phyloP scores from a whole-genome alignment of 2,888 invertebrate species.

The Drosophila kanekoi region DNA sequence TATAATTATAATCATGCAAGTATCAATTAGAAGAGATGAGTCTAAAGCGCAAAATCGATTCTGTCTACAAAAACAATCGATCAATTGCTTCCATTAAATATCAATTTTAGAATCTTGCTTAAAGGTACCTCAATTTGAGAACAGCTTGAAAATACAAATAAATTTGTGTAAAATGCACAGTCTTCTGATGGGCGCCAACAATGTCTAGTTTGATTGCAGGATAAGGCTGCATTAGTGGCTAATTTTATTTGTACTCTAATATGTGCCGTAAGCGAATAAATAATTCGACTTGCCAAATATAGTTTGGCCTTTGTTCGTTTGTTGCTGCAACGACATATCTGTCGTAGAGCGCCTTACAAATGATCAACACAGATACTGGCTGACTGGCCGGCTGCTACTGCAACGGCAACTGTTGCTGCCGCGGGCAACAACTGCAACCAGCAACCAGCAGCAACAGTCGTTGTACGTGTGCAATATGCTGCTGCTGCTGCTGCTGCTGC shows the following conservation, averaged over 20 bases:
- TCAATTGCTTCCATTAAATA: too few species aligned
- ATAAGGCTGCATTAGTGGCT: constrained; percentile 10
- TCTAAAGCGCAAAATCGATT: too few species aligned
- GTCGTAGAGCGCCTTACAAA: constrained; percentile 73
- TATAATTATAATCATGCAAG: neutral
- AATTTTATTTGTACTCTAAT: constrained; percentile 17
- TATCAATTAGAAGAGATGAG: neutral
- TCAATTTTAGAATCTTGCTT: too few species aligned
- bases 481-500: constrained; percentile 37
- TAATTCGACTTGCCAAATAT: constrained; percentile 55
- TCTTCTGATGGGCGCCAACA: neutral
- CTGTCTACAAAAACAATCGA: too few species aligned
- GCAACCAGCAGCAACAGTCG: constrained; percentile 42
- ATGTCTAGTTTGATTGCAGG: constrained; percentile 22
- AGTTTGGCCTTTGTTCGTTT: constrained; percentile 38
- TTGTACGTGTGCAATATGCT: constrained; percentile 73
- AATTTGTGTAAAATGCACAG: neutral
- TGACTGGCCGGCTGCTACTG: constrained; percentile 68
- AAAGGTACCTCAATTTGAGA: too few species aligned
- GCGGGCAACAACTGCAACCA: constrained; percentile 38
- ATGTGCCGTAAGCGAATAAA: constrained; percentile 42
- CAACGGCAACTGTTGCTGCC: constrained; percentile 55
- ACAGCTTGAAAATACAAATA: too few species aligned
- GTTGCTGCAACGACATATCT: constrained; percentile 63
- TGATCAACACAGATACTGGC: constrained; percentile 76